Percentiles rank a stretch among this genome's conserved stretches.
These are phyloP conservation scores for Petrosia ficiformis DNA, from an alignment of 37 sponge, comb jelly and placozoan species.

Conservation along the genomic window DNA sequence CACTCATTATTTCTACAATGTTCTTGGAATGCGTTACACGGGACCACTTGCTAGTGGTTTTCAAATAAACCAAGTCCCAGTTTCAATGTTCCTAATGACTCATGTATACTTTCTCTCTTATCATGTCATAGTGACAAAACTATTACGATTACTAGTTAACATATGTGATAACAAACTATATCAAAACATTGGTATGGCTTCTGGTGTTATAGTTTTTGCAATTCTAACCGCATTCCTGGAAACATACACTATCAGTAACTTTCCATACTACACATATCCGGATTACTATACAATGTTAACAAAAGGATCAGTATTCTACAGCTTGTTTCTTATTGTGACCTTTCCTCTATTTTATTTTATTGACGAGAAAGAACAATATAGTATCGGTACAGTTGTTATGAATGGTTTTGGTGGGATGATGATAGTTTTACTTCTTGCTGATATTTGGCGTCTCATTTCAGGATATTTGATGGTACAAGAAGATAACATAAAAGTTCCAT, in stretches of 20 bases:
- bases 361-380: constrained; percentile 34
- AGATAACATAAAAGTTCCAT: no score
- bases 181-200: not conserved
- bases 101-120: constrained; percentile 63
- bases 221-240: constrained; percentile 45
- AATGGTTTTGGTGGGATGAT: constrained; percentile 64
- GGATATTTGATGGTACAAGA: no score
- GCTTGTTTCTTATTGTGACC: constrained; percentile 50
- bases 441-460: constrained; percentile 37
- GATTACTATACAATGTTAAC: constrained; percentile 50
- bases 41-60: constrained; percentile 46
- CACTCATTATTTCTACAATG: constrained; percentile 71
- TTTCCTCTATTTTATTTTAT: constrained; percentile 57
- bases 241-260: constrained; percentile 61
- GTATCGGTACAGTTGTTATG: constrained; percentile 19
- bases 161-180: not conserved
- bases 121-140: constrained; percentile 26
- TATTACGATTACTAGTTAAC: constrained; percentile 9
- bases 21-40: constrained; percentile 53
- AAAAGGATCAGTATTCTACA: constrained; percentile 57
- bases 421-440: constrained; percentile 49
- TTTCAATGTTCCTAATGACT: constrained; percentile 63
- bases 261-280: constrained; percentile 74
- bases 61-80: constrained; percentile 43
- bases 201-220: constrained; percentile 14